These are phyloP conservation scores for Phylloscopus collybita DNA, from an alignment of 2,797 vertebrate species.

Conservation along the genomic window DNA sequence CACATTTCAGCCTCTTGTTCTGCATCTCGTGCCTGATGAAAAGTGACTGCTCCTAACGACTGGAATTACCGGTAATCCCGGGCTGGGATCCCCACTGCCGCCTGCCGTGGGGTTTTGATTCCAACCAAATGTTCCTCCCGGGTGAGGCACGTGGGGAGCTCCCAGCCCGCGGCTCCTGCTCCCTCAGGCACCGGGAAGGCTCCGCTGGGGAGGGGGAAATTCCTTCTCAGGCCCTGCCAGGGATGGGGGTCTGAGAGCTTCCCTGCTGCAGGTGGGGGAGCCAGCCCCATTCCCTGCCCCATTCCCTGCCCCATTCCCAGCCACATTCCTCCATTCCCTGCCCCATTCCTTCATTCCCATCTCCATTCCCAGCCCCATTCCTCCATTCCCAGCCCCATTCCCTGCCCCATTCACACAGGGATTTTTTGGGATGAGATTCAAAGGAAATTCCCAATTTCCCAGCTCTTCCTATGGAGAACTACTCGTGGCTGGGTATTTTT, in stretches of 20 bases:
- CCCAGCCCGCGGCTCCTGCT: not conserved
- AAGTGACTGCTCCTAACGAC: constrained; percentile 32
- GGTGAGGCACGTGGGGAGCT: not conserved
- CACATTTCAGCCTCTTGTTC: not conserved
- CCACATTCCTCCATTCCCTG: not conserved
- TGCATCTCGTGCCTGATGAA: not conserved
- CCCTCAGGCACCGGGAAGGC: not conserved
- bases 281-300: not conserved
- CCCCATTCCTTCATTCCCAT: no score
- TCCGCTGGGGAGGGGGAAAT: not conserved
- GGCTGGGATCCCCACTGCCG: not conserved
- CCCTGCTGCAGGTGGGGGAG: not conserved
- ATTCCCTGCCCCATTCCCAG: no score
- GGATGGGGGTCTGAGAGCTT: not conserved
- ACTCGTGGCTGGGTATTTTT: no score
- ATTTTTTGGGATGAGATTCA: no score
- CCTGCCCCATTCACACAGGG: no score
- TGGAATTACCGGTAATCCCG: constrained; percentile 5
- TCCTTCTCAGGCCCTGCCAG: not conserved
- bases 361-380: not conserved
- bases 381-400: not conserved
- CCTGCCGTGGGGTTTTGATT: not conserved
- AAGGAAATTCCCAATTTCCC: no score
- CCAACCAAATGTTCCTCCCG: constrained; percentile 11
- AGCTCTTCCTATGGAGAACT: no score